phyloP scores from a whole-genome alignment of 2,888 invertebrate genomes.

The Globia sparganii region DNA sequence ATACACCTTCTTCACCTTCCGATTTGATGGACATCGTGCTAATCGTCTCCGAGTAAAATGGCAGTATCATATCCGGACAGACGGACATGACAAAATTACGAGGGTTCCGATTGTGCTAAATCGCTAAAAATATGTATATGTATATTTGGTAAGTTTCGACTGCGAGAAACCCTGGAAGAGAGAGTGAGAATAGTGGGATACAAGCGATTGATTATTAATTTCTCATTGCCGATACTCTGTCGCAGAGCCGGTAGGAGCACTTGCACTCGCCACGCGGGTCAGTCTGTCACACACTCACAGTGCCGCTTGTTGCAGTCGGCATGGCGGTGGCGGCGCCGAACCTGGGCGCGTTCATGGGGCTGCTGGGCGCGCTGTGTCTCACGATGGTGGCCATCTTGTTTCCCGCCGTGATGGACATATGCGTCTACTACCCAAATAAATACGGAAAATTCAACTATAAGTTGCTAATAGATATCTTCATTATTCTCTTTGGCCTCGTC shows the following conservation, averaged over 20 bases:
- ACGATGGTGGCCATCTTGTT: constrained; percentile 96
- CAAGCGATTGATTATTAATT: background rate
- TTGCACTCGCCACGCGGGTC: background rate
- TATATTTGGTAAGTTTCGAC: background rate
- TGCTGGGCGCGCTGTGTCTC: constrained; percentile 95
- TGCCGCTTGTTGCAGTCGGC: constrained; percentile 64
- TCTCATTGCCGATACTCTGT: background rate
- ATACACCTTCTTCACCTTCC: no score
- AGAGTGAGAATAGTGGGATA: background rate
- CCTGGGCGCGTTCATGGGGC: constrained; percentile 93
- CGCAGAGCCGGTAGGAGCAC: background rate
- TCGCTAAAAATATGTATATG: no score
- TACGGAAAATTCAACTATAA: constrained; percentile 72
- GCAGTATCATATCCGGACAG: background rate
- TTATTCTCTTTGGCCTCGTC: constrained; percentile 70
- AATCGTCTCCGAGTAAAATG: background rate
- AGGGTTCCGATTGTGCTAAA: background rate
- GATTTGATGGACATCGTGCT: no score
- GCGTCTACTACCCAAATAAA: constrained; percentile 79
- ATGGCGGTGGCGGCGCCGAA: constrained; percentile 93
- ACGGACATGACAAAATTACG: background rate
- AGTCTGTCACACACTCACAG: background rate
- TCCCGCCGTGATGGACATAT: constrained; percentile 91
- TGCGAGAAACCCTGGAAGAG: background rate
- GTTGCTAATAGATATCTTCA: constrained; percentile 71